phyloP scores from a whole-genome alignment of 2,888 invertebrate species.

The Pristionchus arcanus region DNA sequence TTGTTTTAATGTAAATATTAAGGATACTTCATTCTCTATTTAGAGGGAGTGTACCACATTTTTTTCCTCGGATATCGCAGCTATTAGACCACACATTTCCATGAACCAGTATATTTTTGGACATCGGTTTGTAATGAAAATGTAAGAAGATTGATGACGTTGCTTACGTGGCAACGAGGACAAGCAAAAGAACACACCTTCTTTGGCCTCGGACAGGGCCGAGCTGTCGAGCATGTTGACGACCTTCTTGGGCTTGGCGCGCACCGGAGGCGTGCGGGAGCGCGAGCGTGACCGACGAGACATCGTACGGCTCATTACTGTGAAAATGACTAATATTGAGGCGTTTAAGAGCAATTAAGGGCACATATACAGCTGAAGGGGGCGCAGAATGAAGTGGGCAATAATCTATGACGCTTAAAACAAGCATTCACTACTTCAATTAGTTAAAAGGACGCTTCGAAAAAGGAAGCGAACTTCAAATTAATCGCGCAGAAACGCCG shows the following conservation, averaged over 20 bases:
- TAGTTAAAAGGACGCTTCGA: background rate
- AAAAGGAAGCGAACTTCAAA: background rate
- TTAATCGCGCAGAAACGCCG: background rate
- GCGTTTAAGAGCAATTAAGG: background rate
- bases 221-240: conserved; percentile 50
- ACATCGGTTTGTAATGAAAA: background rate
- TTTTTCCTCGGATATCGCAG: too few relatives aligned
- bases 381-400: background rate
- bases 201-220: conserved; percentile 22
- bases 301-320: background rate
- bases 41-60: too few relatives aligned
- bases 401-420: background rate
- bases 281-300: conserved; percentile 40
- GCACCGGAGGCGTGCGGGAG: conserved; percentile 48
- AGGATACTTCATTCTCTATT: background rate
- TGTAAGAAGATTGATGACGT: background rate
- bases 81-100: too few relatives aligned
- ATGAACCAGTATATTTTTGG: too few relatives aligned
- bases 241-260: conserved; percentile 43
- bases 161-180: background rate
- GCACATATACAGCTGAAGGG: background rate
- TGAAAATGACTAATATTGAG: background rate
- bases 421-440: background rate
- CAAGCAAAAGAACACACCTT: background rate
- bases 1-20: background rate